Conservation (phyloP, 2,888 invertebrate genomes). For the Eudasyphora cyanicolor region DNA sequence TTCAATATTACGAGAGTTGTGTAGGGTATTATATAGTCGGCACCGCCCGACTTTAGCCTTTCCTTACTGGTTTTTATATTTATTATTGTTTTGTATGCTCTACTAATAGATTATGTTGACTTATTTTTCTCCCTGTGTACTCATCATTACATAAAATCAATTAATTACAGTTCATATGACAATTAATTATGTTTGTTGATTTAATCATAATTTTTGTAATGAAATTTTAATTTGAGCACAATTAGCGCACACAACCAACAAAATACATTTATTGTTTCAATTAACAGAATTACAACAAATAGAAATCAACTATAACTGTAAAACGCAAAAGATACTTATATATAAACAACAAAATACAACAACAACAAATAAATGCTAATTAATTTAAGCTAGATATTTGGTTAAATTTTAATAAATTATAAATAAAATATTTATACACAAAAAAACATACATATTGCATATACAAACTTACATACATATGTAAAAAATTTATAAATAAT, state of each 20-base stretch:
- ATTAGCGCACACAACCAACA: slow-evolving; percentile 36
- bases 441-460: slow-evolving; percentile 4
- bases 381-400: slow-evolving; percentile 15
- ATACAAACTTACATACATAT: slow-evolving; percentile 22
- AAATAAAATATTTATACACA: slow-evolving; percentile 46
- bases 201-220: neutral
- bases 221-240: slow-evolving; percentile 38
- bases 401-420: slow-evolving; percentile 23
- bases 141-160: too few relatives aligned
- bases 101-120: too few relatives aligned
- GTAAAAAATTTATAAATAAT: slow-evolving; percentile 22
- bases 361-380: slow-evolving; percentile 23
- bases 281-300: neutral
- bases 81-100: too few relatives aligned
- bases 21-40: too few relatives aligned
- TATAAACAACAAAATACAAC: neutral
- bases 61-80: too few relatives aligned
- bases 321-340: slow-evolving; percentile 11
- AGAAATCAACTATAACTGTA: slow-evolving; percentile 9
- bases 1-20: too few relatives aligned
- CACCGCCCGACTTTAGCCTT: too few relatives aligned
- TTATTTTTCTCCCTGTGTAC: too few relatives aligned
- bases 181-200: neutral
- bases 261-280: slow-evolving; percentile 23
- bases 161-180: too few relatives aligned